A percentile compares a stretch with the other conserved stretches of the same genome.
Evolutionary conservation across 1,140 invertebrate genomes (phyloP).

Genomic region (Pogonomyrmex barbatus): DNA sequence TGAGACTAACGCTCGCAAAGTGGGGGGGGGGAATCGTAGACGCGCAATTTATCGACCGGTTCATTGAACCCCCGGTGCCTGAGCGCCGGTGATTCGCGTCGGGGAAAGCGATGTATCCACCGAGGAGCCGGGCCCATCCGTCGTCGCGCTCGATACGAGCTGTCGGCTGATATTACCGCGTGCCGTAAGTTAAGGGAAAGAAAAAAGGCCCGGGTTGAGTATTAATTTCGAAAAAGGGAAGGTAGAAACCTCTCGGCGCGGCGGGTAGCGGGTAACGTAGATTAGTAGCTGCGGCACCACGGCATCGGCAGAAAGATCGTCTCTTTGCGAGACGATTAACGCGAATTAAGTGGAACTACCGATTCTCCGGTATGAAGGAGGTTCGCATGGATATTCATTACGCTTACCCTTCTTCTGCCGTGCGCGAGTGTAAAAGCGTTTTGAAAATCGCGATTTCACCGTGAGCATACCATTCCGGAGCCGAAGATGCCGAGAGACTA

Average conservation of each 20-base stretch:
- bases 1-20: slow-evolving; percentile 29
- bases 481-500: not conserved
- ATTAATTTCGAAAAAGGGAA: slow-evolving; percentile 7
- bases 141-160: slow-evolving; percentile 21
- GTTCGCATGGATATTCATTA: slow-evolving; percentile 33
- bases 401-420: not conserved
- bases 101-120: slow-evolving; percentile 27
- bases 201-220: not conserved
- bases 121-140: not conserved
- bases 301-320: not conserved
- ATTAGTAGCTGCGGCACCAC: slow-evolving; percentile 6
- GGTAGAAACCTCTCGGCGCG: not conserved
- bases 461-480: not conserved
- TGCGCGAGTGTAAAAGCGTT: not conserved
- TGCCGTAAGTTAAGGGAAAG: not conserved
- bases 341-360: slow-evolving; percentile 35
- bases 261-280: not conserved
- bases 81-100: slow-evolving; percentile 19
- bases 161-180: not conserved
- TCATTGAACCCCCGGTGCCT: slow-evolving; percentile 30
- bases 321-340: slow-evolving; percentile 40
- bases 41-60: slow-evolving; percentile 59
- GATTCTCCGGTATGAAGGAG: slow-evolving; percentile 28
- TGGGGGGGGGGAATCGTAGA: slow-evolving; percentile 53
- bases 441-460: slow-evolving; percentile 8